phyloP scores from a whole-genome alignment of 2,888 invertebrate species.

The Hirtodrosophila trivittata region DNA sequence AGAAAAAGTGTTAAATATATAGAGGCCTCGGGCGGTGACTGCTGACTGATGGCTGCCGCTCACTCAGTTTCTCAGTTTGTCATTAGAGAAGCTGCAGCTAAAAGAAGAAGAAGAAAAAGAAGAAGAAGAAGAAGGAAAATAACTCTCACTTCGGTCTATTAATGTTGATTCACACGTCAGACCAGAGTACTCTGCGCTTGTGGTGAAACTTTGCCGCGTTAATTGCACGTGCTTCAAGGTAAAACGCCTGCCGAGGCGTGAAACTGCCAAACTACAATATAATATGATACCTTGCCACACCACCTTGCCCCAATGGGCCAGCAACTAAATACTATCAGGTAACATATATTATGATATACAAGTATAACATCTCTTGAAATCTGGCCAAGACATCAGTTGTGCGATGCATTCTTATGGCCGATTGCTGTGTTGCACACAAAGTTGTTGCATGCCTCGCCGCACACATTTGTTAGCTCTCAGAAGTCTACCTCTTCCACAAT shows the following conservation, averaged over 20 bases:
- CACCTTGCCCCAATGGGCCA: too few relatives aligned
- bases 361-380: too few relatives aligned
- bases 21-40: conserved; percentile 44
- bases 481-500: too few relatives aligned
- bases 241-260: conserved; percentile 63
- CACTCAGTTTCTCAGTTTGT: conserved; percentile 1
- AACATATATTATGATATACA: too few relatives aligned
- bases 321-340: too few relatives aligned
- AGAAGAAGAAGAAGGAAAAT: neutral
- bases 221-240: conserved; percentile 64
- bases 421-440: conserved; percentile 4
- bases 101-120: conserved; percentile 8
- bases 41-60: conserved; percentile 8
- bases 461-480: too few relatives aligned
- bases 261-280: conserved; percentile 49
- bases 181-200: conserved; percentile 55
- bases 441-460: conserved; percentile 24
- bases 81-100: conserved; percentile 21
- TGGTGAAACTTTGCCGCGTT: conserved; percentile 68
- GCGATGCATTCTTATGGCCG: too few relatives aligned
- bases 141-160: conserved; percentile 72
- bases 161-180: conserved; percentile 74
- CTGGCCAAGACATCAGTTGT: too few relatives aligned
- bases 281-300: too few relatives aligned
- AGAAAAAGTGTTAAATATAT: conserved; percentile 38